These are phyloP conservation scores for Pipistrellus kuhlii DNA, from an alignment of 2,797 vertebrate genomes.

Conservation along the genomic window DNA sequence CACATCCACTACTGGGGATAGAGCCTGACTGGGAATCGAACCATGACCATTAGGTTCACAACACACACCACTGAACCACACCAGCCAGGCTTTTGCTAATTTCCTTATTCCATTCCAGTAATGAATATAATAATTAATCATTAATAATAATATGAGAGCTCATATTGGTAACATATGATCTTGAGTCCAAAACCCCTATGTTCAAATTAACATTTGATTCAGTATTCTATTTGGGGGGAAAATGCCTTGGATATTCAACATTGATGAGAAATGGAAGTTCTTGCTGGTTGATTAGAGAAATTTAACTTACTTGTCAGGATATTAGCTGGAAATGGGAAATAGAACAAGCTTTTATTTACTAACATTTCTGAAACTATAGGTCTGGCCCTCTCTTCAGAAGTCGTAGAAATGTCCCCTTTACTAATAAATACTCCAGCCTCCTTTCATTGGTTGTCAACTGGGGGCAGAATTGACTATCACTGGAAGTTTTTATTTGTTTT, in stretches of 20 bases:
- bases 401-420: background rate
- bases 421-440: background rate
- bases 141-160: constrained; percentile 43
- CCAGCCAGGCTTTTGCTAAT: background rate
- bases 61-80: too few relatives aligned
- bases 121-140: background rate
- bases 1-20: too few relatives aligned
- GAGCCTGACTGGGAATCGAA: too few relatives aligned
- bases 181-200: background rate
- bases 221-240: background rate
- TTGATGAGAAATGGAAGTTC: background rate
- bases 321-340: background rate
- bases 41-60: too few relatives aligned
- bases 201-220: constrained; percentile 47
- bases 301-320: background rate
- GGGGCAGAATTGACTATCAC: background rate
- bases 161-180: background rate
- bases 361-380: constrained; percentile 8
- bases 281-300: background rate
- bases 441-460: background rate
- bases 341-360: background rate
- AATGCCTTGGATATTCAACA: background rate
- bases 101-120: background rate
- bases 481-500: background rate
- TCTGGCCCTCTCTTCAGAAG: background rate